Percentiles rank a stretch among this genome's conserved stretches.
Evolutionary conservation across 2,113 vertebrate species (phyloP).

Genomic region (Pachyramphus minor): DNA sequence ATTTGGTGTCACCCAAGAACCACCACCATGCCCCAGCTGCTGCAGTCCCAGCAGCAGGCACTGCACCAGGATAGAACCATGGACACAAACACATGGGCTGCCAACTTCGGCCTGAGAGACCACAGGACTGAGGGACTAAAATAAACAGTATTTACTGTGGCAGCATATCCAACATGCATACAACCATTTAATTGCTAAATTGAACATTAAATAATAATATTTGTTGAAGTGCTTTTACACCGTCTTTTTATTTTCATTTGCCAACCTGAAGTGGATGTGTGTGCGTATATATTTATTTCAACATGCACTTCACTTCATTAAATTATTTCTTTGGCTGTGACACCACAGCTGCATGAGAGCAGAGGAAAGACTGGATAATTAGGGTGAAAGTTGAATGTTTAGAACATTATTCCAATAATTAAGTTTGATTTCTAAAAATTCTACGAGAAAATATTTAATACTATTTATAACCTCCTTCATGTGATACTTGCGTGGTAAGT

Average conservation of each 20-base stretch:
- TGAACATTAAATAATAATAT: not conserved
- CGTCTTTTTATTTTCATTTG: not conserved
- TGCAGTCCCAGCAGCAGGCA: not conserved
- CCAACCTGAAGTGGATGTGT: not conserved
- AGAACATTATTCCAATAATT: not conserved
- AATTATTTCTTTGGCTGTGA: not conserved
- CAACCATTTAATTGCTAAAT: not conserved
- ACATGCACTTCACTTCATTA: not conserved
- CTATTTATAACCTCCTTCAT: not conserved
- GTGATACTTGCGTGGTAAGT: not conserved
- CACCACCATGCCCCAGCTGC: rapidly evolving
- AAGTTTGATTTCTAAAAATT: not conserved
- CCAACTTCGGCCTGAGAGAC: not conserved
- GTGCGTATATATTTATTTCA: not conserved
- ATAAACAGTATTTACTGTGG: not conserved
- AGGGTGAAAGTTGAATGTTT: not conserved
- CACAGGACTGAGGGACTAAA: not conserved
- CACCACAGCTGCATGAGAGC: not conserved
- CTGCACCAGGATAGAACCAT: rapidly evolving
- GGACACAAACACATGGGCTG: not conserved
- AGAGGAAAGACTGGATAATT: not conserved
- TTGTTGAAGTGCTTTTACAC: not conserved
- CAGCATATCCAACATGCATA: not conserved
- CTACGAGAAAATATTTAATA: not conserved
- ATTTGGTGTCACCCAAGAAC: rapidly evolving